A percentile compares a stretch with the other conserved stretches of the same genome.
phyloP scores from a whole-genome alignment of 2,797 vertebrate genomes.

The Myotis daubentonii region DNA sequence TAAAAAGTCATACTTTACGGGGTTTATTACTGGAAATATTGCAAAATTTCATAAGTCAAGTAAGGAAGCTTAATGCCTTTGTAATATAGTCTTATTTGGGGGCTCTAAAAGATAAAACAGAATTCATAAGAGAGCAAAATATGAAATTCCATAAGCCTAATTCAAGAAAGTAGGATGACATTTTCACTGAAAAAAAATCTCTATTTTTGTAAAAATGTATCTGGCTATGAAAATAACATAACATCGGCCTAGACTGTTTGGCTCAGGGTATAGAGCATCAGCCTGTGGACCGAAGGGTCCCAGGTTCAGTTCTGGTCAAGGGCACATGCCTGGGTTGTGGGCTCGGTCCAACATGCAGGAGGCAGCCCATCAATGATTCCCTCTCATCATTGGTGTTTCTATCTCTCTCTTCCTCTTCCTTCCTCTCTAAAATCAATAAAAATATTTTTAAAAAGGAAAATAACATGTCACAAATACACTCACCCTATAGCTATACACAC shows the following conservation, averaged over 20 bases:
- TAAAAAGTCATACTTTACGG: background rate
- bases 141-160: conserved; percentile 8
- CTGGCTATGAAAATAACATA: background rate
- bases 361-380: no score
- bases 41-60: conserved; percentile 39
- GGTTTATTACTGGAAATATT: background rate
- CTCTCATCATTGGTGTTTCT: no score
- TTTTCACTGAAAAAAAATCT: background rate
- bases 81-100: background rate
- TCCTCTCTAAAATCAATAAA: no score
- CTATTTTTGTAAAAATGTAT: background rate
- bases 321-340: no score
- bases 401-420: no score
- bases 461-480: background rate
- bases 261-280: no score
- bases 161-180: conserved; percentile 23
- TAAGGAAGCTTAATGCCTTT: conserved; percentile 31
- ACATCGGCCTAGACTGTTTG: fast-evolving
- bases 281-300: no score
- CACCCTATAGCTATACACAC: background rate
- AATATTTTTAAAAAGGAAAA: background rate
- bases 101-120: background rate
- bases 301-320: no score
- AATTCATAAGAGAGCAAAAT: background rate
- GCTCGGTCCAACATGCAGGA: no score